Conservation (phyloP, 2,888 invertebrate species). For the Lasioglossum pauxillum region DNA sequence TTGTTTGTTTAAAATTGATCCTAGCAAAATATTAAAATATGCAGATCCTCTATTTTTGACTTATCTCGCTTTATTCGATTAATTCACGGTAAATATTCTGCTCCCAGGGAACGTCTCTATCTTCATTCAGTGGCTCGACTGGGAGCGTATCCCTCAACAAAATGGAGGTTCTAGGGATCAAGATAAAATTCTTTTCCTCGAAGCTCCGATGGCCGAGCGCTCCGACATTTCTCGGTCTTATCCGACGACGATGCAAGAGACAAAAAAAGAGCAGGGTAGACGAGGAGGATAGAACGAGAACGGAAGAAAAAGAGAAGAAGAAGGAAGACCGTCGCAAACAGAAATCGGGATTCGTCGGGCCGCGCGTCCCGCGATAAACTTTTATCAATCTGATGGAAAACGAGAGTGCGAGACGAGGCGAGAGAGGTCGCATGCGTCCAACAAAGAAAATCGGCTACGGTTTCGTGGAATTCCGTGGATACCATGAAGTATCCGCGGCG, state of each 20-base stretch:
- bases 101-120: neutral
- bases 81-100: neutral
- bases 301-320: neutral
- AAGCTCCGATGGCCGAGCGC: neutral
- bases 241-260: neutral
- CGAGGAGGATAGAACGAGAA: neutral
- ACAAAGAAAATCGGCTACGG: constrained; percentile 37
- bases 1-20: too few relatives aligned
- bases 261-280: neutral
- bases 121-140: neutral
- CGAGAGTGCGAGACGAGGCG: constrained; percentile 12
- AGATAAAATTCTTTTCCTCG: constrained; percentile 4
- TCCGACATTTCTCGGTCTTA: constrained; percentile 7
- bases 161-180: constrained; percentile 4
- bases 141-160: neutral
- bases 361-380: constrained; percentile 19
- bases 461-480: constrained; percentile 30
- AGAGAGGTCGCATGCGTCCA: constrained; percentile 9
- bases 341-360: constrained; percentile 1
- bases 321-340: neutral
- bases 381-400: constrained; percentile 31
- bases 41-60: too few relatives aligned
- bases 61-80: too few relatives aligned
- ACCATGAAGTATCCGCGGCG: constrained; percentile 40
- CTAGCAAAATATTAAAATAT: too few relatives aligned